Conservation (phyloP, 2,888 invertebrate species). For the Mythimna loreyi region DNA sequence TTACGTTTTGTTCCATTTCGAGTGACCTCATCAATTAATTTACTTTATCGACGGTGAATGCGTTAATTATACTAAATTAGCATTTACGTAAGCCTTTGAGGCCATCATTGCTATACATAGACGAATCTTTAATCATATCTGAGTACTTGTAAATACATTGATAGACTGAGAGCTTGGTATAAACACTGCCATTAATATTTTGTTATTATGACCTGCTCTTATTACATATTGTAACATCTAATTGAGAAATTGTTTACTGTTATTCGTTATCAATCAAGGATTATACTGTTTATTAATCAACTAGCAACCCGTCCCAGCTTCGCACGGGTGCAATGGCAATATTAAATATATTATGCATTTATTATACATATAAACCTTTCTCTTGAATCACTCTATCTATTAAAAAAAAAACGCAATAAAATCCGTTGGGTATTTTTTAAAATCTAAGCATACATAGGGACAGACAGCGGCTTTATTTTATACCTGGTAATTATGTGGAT, state of each 20-base stretch:
- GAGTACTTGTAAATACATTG: slow-evolving; percentile 20
- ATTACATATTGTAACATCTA: background rate
- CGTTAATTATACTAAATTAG: slow-evolving; percentile 79
- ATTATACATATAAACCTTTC: no score
- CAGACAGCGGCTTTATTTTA: no score
- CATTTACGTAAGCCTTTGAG: slow-evolving; percentile 65
- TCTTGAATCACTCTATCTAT: no score
- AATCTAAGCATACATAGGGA: no score
- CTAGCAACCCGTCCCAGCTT: no score
- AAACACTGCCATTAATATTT: slow-evolving; percentile 19
- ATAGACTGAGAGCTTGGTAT: slow-evolving; percentile 17
- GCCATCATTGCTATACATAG: slow-evolving; percentile 46
- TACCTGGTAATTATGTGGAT: no score
- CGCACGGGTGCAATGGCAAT: no score
- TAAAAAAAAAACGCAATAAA: no score
- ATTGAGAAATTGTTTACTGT: slow-evolving; percentile 2
- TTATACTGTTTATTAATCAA: background rate
- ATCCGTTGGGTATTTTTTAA: no score
- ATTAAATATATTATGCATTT: no score
- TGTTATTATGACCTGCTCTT: slow-evolving; percentile 5
- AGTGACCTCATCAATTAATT: slow-evolving; percentile 86
- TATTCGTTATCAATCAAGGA: background rate
- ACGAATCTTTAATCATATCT: slow-evolving; percentile 27
- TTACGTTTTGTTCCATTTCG: slow-evolving; percentile 76
- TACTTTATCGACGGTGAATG: slow-evolving; percentile 79